Evolutionary conservation across 2,888 invertebrate genomes (phyloP).

Genomic region (Cheilosia variabilis): DNA sequence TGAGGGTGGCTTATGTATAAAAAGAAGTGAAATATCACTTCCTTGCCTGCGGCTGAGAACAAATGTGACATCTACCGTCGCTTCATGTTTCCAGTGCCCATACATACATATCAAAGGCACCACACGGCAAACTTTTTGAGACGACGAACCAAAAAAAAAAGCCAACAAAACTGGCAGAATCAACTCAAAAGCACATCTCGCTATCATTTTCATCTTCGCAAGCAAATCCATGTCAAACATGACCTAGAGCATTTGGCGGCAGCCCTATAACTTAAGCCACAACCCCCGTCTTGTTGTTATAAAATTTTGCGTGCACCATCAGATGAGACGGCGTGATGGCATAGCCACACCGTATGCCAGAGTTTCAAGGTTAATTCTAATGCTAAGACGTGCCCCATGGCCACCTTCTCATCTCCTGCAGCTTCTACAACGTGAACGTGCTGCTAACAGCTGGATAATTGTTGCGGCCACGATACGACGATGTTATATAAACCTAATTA

Average conservation of each 20-base stretch:
- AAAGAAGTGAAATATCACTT: neutral
- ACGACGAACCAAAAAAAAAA: neutral
- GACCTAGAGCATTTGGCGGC: conserved; percentile 40
- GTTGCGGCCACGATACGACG: conserved; percentile 37
- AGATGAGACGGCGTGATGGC: neutral
- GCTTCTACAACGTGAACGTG: conserved; percentile 12
- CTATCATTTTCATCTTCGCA: conserved; percentile 34
- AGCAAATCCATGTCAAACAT: conserved; percentile 41
- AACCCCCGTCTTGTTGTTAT: neutral
- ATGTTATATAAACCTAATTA: conserved; percentile 61
- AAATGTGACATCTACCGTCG: neutral
- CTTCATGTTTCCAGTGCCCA: neutral
- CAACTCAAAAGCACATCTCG: conserved; percentile 39
- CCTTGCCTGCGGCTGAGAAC: conserved; percentile 10
- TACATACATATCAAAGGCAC: conserved; percentile 14
- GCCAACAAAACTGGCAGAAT: conserved; percentile 41
- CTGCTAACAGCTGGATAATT: conserved; percentile 31
- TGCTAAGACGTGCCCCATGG: conserved; percentile 46
- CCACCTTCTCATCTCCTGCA: conserved; percentile 8
- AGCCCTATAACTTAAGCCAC: conserved; percentile 1
- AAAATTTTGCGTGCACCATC: conserved; percentile 28
- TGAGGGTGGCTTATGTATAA: conserved; percentile 11
- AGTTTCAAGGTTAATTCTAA: conserved; percentile 26
- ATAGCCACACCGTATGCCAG: neutral
- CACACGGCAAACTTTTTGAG: conserved; percentile 14